Evolutionary conservation across 2,888 invertebrate genomes (phyloP).

Genomic region (Theretra japonica): DNA sequence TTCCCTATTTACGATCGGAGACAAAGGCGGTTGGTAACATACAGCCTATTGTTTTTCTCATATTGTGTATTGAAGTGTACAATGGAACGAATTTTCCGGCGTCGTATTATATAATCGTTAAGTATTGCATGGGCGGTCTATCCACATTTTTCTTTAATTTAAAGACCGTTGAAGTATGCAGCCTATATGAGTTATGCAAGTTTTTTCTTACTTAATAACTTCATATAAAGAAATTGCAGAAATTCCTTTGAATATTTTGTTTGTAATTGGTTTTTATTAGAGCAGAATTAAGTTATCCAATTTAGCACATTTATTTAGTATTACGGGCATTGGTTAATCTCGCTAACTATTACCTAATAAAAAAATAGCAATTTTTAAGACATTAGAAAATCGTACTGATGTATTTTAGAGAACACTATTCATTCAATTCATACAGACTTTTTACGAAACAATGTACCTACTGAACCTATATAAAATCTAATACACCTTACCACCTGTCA

Average conservation of each 20-base stretch:
- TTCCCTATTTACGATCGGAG: not conserved
- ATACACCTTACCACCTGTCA: not conserved
- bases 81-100: conserved; percentile 4
- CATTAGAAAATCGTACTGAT: too few relatives aligned
- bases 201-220: conserved; percentile 1
- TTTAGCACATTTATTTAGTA: not conserved
- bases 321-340: not conserved
- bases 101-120: not conserved
- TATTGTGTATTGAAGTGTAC: conserved; percentile 19
- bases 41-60: conserved; percentile 23
- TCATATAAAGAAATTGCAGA: conserved; percentile 3
- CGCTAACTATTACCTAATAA: too few relatives aligned
- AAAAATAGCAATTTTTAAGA: too few relatives aligned
- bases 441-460: too few relatives aligned
- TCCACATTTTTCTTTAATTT: conserved; percentile 13
- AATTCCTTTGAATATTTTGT: not conserved
- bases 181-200: conserved; percentile 2
- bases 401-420: too few relatives aligned
- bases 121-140: conserved; percentile 9
- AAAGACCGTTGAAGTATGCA: conserved; percentile 1
- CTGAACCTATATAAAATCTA: too few relatives aligned
- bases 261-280: not conserved
- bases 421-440: too few relatives aligned
- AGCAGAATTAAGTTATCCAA: not conserved
- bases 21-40: conserved; percentile 12